Percentiles rank a stretch among this genome's conserved stretches.
phyloP scores from a whole-genome alignment of 2,113 vertebrate genomes.

The Corvus hawaiiensis region DNA sequence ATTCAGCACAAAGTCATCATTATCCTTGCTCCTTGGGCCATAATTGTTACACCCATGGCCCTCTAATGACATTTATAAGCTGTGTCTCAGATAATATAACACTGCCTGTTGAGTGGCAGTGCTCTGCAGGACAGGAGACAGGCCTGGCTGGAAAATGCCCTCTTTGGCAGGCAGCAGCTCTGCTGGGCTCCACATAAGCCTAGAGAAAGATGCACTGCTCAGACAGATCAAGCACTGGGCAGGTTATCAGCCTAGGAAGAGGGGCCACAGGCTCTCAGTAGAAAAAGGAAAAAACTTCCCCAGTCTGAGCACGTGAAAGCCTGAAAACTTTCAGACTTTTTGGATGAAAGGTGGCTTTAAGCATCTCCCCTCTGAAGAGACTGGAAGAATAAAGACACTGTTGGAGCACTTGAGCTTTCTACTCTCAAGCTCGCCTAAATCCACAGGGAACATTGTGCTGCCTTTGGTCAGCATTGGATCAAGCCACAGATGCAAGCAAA shows the following conservation, averaged over 20 bases:
- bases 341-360: background rate
- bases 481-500: background rate
- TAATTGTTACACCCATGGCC: background rate
- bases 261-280: background rate
- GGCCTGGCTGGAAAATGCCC: background rate
- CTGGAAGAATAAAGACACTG: background rate
- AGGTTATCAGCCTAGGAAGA: background rate
- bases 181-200: background rate
- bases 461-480: constrained; percentile 25
- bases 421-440: background rate
- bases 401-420: background rate
- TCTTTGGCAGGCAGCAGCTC: background rate
- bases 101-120: background rate
- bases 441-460: background rate
- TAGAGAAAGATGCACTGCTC: background rate
- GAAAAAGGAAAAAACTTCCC: background rate
- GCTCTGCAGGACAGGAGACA: background rate
- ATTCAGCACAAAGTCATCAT: background rate
- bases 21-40: background rate
- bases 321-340: background rate
- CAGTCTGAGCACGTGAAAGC: background rate
- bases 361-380: background rate
- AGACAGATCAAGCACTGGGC: background rate
- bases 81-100: background rate
- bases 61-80: background rate